Percentiles rank a stretch among this genome's conserved stretches.
Conservation (phyloP, 2,113 vertebrate genomes). For the Fukomys damarensis region DNA sequence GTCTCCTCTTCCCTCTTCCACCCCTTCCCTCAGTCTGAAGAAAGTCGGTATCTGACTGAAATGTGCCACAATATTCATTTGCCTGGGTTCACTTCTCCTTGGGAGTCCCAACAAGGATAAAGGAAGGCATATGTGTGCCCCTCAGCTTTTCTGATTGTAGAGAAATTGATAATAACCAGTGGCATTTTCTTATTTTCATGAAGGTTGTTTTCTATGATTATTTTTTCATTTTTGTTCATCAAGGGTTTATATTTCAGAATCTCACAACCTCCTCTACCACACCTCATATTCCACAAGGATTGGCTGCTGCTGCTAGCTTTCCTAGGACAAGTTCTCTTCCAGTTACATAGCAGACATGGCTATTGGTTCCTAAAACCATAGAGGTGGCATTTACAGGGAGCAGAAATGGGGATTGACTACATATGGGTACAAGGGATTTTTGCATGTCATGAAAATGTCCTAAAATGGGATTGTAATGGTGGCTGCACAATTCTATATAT, state of each 20-base stretch:
- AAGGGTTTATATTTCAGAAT: not conserved
- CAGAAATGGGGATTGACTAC: not conserved
- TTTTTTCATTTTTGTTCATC: not conserved
- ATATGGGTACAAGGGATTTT: not conserved
- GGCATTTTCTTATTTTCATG: not conserved
- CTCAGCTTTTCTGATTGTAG: not conserved
- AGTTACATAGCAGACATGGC: not conserved
- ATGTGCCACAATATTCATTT: not conserved
- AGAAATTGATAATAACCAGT: not conserved
- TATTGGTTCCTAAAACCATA: conserved; percentile 49
- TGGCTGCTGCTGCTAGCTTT: not conserved
- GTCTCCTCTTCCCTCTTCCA: not conserved
- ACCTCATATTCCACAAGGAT: not conserved
- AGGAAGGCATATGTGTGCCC: not conserved
- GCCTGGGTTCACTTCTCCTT: not conserved
- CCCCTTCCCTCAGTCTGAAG: not conserved
- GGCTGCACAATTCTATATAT: not conserved
- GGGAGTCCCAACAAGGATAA: not conserved
- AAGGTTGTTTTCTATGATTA: not conserved
- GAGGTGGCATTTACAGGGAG: not conserved
- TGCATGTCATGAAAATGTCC: not conserved
- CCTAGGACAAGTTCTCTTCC: not conserved
- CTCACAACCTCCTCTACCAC: not conserved
- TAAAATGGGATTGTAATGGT: not conserved
- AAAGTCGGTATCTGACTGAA: not conserved